A percentile compares a stretch with the other conserved stretches of the same genome.
Conservation (phyloP, 2,113 vertebrate species). For the Calidris pygmaea region DNA sequence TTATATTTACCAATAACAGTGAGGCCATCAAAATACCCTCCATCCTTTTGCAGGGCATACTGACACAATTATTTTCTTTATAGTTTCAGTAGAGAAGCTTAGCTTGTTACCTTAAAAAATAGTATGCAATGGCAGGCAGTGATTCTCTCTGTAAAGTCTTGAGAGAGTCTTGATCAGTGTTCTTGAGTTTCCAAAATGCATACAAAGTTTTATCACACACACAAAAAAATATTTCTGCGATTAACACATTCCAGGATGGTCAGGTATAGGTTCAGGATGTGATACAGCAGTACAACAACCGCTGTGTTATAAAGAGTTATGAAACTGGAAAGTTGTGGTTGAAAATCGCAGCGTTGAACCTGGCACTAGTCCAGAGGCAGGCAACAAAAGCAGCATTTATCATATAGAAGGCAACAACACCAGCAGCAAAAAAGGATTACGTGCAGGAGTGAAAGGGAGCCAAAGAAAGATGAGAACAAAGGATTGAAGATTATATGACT, state of each 20-base stretch:
- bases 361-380: not conserved
- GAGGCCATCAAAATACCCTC: not conserved
- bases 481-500: not conserved
- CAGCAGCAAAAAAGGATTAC: not conserved
- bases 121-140: not conserved
- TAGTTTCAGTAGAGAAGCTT: not conserved
- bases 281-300: not conserved
- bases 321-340: not conserved
- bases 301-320: not conserved
- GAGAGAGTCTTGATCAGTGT: not conserved
- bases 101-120: not conserved
- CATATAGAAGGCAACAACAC: not conserved
- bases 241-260: not conserved
- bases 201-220: not conserved
- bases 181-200: not conserved
- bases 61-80: not conserved
- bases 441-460: not conserved
- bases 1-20: not conserved
- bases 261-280: not conserved
- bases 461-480: not conserved
- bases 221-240: not conserved
- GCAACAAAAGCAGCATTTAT: not conserved
- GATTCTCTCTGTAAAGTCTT: not conserved
- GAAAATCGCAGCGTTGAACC: not conserved
- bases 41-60: not conserved